Percentiles rank a stretch among this genome's conserved stretches.
Evolutionary conservation across 1,140 invertebrate genomes (phyloP).

Genomic region (Lasioglossum albipes): DNA sequence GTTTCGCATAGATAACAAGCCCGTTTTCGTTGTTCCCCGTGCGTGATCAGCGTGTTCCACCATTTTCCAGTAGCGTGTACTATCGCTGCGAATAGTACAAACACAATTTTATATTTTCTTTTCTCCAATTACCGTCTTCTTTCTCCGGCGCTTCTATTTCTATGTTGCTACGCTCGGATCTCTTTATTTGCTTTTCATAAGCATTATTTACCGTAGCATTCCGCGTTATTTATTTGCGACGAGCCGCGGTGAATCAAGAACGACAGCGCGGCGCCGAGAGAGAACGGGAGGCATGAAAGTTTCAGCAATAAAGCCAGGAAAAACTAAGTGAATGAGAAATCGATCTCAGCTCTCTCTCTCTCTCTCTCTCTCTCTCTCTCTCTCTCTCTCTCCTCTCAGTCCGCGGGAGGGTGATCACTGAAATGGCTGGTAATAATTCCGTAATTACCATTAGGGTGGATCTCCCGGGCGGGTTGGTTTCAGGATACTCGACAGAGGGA

Average conservation of each 20-base stretch:
- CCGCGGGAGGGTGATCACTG: constrained; percentile 18
- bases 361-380: no score
- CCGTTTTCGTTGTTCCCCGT: no score
- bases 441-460: constrained; percentile 29
- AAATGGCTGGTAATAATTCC: constrained; percentile 42
- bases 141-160: no score
- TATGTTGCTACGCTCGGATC: neutral
- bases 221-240: neutral
- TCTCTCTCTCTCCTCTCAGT: no score
- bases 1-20: no score
- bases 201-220: neutral
- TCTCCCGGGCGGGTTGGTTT: neutral
- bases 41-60: no score
- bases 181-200: neutral
- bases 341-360: neutral
- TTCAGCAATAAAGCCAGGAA: neutral
- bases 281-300: neutral
- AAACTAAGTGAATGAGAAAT: constrained; percentile 10
- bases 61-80: no score
- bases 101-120: no score
- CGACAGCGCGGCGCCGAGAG: neutral
- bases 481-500: neutral
- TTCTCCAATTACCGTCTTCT: no score
- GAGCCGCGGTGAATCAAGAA: neutral
- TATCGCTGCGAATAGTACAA: no score